Conservation (phyloP, 2,888 invertebrate genomes). For the Plusia festucae region DNA sequence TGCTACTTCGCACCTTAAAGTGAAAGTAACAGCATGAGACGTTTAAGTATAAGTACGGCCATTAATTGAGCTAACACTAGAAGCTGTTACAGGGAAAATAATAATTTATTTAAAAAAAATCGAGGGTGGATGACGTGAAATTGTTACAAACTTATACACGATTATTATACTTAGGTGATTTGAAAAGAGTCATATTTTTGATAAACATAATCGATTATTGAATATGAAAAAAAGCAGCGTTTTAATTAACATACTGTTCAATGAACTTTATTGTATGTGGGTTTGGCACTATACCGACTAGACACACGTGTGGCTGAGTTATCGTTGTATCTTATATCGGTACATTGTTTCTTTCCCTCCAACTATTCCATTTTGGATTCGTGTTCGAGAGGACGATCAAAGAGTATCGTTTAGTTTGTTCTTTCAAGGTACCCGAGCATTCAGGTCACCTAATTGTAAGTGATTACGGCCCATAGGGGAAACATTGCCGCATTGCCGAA, state of each 20-base stretch:
- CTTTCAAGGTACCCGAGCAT: constrained; percentile 5
- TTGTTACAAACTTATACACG: constrained; percentile 20
- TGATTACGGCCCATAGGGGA: not conserved
- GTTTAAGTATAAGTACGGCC: too few relatives aligned
- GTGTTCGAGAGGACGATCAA: not conserved
- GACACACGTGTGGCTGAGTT: not conserved
- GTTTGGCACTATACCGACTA: not conserved
- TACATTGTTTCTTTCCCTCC: not conserved
- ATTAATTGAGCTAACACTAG: too few relatives aligned
- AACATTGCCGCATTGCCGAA: constrained; percentile 2
- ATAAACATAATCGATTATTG: constrained; percentile 29
- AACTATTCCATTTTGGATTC: not conserved
- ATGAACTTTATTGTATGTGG: not conserved
- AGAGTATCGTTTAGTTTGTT: not conserved
- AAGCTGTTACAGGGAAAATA: not conserved
- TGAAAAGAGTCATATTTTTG: constrained; percentile 23
- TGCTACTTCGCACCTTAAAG: too few relatives aligned
- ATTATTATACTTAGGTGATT: constrained; percentile 31
- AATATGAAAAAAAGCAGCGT: constrained; percentile 11
- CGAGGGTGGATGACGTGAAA: constrained; percentile 18
- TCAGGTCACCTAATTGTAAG: constrained; percentile 7
- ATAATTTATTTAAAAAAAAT: not conserved
- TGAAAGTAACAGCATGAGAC: too few relatives aligned
- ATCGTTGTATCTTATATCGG: not conserved
- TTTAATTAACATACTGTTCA: constrained; percentile 31